Conservation (phyloP, 2,888 invertebrate genomes). For the Agriotes lineatus region DNA sequence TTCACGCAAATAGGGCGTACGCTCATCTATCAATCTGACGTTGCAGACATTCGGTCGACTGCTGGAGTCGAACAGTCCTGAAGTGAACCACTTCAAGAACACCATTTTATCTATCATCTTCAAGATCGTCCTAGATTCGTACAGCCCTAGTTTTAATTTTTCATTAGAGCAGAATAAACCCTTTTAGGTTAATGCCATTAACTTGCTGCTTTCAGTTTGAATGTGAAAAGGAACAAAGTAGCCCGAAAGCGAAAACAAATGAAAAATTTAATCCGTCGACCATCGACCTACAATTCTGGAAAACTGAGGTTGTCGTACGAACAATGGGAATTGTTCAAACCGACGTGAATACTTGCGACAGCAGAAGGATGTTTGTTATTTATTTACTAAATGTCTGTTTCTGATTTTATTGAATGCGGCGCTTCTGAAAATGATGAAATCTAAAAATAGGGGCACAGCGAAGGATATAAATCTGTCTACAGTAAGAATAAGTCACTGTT, state of each 20-base stretch:
- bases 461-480: not conserved
- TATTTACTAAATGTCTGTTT: slow-evolving; percentile 17
- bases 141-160: not conserved
- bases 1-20: slow-evolving; percentile 16
- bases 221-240: not conserved
- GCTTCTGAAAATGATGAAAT: slow-evolving; percentile 6
- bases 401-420: slow-evolving; percentile 13
- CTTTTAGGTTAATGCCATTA: not conserved
- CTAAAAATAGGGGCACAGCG: slow-evolving; percentile 6
- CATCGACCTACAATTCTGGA: slow-evolving; percentile 8
- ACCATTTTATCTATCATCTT: not conserved
- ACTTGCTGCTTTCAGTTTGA: not conserved
- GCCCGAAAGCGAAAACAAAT: not conserved
- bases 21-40: not conserved
- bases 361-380: slow-evolving; percentile 16
- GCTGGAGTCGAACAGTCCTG: slow-evolving; percentile 4
- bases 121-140: not conserved
- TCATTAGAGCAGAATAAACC: not conserved
- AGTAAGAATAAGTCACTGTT: not conserved
- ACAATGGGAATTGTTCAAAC: slow-evolving; percentile 7
- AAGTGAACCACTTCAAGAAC: not conserved
- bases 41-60: not conserved
- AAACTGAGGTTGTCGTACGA: slow-evolving; percentile 8
- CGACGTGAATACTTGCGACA: not conserved
- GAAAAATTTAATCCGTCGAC: not conserved